Percentiles rank a stretch among this genome's conserved stretches.
phyloP scores from a whole-genome alignment of 2,113 vertebrate genomes.

The Okapia johnstoni region DNA sequence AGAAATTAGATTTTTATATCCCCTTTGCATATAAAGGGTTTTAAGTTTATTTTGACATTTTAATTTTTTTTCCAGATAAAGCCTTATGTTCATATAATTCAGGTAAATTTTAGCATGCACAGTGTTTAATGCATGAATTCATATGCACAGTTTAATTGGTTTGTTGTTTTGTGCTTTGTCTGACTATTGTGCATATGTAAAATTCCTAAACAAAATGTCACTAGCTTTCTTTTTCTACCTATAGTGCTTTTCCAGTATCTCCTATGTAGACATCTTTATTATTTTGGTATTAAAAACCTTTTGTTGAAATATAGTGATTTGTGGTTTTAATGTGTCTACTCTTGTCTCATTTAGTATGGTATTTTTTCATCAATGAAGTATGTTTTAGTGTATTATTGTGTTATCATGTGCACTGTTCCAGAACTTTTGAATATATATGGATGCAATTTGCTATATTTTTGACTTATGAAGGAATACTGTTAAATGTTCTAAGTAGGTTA shows the following conservation, averaged over 20 bases:
- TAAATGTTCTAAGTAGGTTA: slow-evolving; percentile 17
- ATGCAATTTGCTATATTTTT: slow-evolving; percentile 38
- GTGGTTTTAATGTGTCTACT: background rate
- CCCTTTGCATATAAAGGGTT: slow-evolving; percentile 72
- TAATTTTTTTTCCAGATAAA: slow-evolving; percentile 92
- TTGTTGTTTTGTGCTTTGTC: slow-evolving; percentile 75
- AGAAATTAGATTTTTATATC: slow-evolving; percentile 58
- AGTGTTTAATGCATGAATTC: slow-evolving; percentile 75
- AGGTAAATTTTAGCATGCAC: slow-evolving; percentile 90
- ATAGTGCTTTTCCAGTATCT: slow-evolving; percentile 37
- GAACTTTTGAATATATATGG: slow-evolving; percentile 48
- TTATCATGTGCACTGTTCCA: background rate
- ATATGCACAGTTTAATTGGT: slow-evolving; percentile 58
- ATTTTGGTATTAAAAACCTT: slow-evolving; percentile 32
- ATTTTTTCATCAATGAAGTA: background rate
- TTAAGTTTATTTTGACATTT: slow-evolving; percentile 77
- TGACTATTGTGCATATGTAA: slow-evolving; percentile 68
- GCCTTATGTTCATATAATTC: slow-evolving; percentile 92
- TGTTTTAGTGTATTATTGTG: background rate
- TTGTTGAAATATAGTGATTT: slow-evolving; percentile 10
- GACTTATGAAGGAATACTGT: slow-evolving; percentile 9
- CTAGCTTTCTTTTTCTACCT: slow-evolving; percentile 67
- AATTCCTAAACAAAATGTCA: slow-evolving; percentile 60
- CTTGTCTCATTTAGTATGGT: background rate
- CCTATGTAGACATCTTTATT: background rate